Evolutionary conservation across 2,888 invertebrate species (phyloP).

Genomic region (Tricholauxania praeusta): DNA sequence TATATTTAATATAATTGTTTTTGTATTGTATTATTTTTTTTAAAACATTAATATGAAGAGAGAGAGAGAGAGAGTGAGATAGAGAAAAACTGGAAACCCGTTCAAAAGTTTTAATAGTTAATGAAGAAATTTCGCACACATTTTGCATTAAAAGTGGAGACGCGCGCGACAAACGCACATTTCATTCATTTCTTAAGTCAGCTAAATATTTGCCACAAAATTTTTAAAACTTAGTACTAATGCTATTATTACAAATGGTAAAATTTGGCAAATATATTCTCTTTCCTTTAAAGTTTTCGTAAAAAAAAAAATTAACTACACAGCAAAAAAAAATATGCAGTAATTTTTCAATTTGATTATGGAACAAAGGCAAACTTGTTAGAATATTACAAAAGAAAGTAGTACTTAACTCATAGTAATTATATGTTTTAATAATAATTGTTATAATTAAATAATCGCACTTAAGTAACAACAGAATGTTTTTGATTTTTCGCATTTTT

Average conservation of each 20-base stretch:
- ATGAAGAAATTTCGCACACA: neutral
- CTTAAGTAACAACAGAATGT: conserved; percentile 22
- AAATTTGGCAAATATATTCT: conserved; percentile 33
- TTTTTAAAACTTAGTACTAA: conserved; percentile 11
- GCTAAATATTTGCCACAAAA: conserved; percentile 21
- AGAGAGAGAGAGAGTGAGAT: too few species aligned
- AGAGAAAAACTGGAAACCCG: conserved; percentile 20
- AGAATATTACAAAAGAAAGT: conserved; percentile 10
- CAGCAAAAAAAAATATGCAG: conserved; percentile 23
- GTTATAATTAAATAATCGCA: conserved; percentile 29
- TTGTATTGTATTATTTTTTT: too few species aligned
- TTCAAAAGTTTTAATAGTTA: conserved; percentile 1
- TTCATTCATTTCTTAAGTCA: too few species aligned
- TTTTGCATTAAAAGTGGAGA: neutral
- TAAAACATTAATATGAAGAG: too few species aligned
- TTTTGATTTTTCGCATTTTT: neutral
- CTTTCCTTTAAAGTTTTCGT: conserved; percentile 7
- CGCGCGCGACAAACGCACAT: too few species aligned
- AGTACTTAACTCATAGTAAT: conserved; percentile 23
- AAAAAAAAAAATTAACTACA: conserved; percentile 10
- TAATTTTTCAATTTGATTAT: neutral
- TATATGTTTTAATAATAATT: neutral
- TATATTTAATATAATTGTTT: neutral
- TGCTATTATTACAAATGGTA: conserved; percentile 1
- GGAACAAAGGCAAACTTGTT: conserved; percentile 8